Evolutionary conservation across 1,140 invertebrate genomes (phyloP), one percentile per base, ranked within the genome.

Genomic region (Drosophila azteca): DNA sequence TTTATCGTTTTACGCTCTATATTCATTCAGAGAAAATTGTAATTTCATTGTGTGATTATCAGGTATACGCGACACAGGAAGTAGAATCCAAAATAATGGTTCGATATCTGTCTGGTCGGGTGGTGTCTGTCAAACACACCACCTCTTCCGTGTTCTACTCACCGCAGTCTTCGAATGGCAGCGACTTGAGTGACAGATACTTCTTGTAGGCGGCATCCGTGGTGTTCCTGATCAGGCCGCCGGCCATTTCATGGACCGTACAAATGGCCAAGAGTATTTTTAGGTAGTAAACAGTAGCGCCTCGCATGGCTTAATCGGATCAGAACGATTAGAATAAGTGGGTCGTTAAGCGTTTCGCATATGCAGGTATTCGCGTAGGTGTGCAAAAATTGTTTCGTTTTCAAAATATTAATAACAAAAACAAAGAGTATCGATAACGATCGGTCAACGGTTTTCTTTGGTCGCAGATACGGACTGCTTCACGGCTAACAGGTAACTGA

Each of bases 81-180:
- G 8, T 31, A 31, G 31, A 31, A 31, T 3, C 31, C 24, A 26
- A 26, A 26, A 31, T 31, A 31, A 24, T 24, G 24, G 24, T 5
- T 24, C 24, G 24, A 26, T 26, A 5, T 5, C 5, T 26, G 24
- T 26, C 24, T 26, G 24, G 24, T 0, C 17, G 17, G 1, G 17
- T 20, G 0, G 17, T 20, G 24, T 26, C 24, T 26, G 4, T 26
- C 24, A 61, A 22, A 41, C 49, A 29, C 55, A 31, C 7, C 7
- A 31, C 0, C 8, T 24, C 2, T 13, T 35, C 15, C 13, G 8
- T 2, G 17, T 39, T 26, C n/a, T 54, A 88, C 83, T 88, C 44
- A 88, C 83, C 83, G 62, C 83, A 88, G 45, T 88, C 83, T 61
- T 88, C 83, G 8, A 88, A 88, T 2, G 83, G 71, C 24, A 88